Evolutionary conservation across 2,797 vertebrate genomes (phyloP), one percentile per base, ranked within the genome.

Genomic region (Scomberomorus guttatus): DNA sequence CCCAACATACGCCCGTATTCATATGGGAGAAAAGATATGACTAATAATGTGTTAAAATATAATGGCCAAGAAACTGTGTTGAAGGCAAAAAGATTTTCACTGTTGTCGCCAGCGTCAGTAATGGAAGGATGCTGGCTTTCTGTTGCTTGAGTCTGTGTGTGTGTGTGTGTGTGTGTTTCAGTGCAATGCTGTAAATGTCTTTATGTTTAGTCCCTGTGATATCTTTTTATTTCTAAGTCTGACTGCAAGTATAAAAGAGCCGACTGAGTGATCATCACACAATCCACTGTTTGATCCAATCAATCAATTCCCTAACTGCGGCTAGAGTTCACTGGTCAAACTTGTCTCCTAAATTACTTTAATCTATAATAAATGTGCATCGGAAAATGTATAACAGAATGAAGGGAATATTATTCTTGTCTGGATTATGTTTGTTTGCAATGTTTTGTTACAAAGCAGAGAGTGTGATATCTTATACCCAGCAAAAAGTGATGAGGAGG

Each of bases 11-110:
- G 50, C 37, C 12, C 58, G 17, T 22, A 27, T 37, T 82, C 20
- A 1, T 8, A 48, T 61, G 42, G 22, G 57, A 69, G 56, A 77
- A 62, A 68, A 39, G 29, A 72, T 54, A 56, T 12, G 20, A 72
- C 7, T 18, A 52, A 52, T 17, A 71, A 58, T n/a, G 18, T 63
- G 61, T 55, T 27, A 34, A 62, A 54, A 59, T 44, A 29, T 66
- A 69, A 60, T 17, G 54, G 18, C 39, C 7, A 12, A 50, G 14
- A 61, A 73, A 32, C 11, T 50, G 1, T 37, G 2, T 4, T 39
- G 24, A 57, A 52, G 32, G 48, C 13, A 61, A 60, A 22, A 44
- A 27, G 1, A 7, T 1, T 32, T 32, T 32, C 29, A 32, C 29
- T 32, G 4, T 62, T 72, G 4, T 42, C 24, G 24, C 39, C 17